phyloP scores from a whole-genome alignment of 2,113 vertebrate species.

The Deroptyus accipitrinus region DNA sequence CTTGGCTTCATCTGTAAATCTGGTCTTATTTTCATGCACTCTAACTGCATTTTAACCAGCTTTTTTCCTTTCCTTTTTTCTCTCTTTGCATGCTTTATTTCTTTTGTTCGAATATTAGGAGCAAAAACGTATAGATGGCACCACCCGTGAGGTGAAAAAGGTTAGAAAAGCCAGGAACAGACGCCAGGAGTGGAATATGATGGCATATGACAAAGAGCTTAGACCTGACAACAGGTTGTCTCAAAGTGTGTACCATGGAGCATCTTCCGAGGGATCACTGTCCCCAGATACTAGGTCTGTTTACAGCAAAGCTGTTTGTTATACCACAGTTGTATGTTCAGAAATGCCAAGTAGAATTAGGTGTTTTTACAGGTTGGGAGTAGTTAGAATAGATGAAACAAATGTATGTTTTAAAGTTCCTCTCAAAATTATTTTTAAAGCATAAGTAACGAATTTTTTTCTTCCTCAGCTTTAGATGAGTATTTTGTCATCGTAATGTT shows the following conservation, averaged over 20 bases:
- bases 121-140: slow-evolving; percentile 94
- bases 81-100: slow-evolving; percentile 72
- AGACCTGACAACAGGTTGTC: slow-evolving; percentile 94
- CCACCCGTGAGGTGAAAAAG: slow-evolving; percentile 98
- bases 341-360: background rate
- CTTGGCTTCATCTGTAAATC: slow-evolving; percentile 32
- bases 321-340: background rate
- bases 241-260: slow-evolving; percentile 89
- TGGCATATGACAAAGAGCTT: slow-evolving; percentile 99
- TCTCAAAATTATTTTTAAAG: background rate
- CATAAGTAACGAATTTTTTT: background rate
- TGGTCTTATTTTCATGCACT: slow-evolving; percentile 49
- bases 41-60: slow-evolving; percentile 74
- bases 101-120: slow-evolving; percentile 83
- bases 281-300: slow-evolving; percentile 96
- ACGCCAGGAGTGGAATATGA: slow-evolving; percentile 99
- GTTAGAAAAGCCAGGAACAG: slow-evolving; percentile 98
- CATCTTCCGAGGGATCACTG: slow-evolving; percentile 93
- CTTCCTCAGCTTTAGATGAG: background rate
- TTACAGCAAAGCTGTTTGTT: slow-evolving; percentile 38
- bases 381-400: background rate
- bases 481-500: background rate
- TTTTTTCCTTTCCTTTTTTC: slow-evolving; percentile 72
- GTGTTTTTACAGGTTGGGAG: background rate
- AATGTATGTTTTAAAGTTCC: background rate